These are phyloP conservation scores for Limnephilus lunatus DNA, from an alignment of 2,888 invertebrate species.

Conservation along the genomic window DNA sequence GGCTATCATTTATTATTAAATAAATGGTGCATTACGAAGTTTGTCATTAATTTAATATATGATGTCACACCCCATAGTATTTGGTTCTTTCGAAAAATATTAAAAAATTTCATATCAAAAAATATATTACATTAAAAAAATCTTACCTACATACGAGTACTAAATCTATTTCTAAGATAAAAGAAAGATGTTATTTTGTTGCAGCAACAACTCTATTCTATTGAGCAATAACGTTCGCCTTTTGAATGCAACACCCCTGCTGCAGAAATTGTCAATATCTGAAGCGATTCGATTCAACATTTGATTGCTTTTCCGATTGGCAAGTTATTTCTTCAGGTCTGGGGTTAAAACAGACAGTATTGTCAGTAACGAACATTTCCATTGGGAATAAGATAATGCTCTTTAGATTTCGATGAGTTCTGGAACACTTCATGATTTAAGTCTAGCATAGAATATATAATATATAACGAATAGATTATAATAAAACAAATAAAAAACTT, in stretches of 20 bases:
- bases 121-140: too few species aligned
- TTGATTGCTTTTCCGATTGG: background rate
- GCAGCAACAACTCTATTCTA: too few species aligned
- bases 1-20: too few species aligned
- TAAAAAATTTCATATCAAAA: too few species aligned
- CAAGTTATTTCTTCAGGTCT: background rate
- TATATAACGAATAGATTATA: too few species aligned
- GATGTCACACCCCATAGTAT: too few species aligned
- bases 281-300: background rate
- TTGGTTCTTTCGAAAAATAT: too few species aligned
- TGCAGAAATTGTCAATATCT: background rate
- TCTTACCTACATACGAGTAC: too few species aligned
- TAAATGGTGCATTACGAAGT: too few species aligned
- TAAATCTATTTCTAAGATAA: background rate
- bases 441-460: too few species aligned
- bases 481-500: too few species aligned
- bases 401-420: background rate
- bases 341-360: background rate
- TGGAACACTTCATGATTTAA: background rate
- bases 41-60: too few species aligned
- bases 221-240: background rate
- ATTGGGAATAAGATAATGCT: background rate
- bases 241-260: background rate
- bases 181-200: background rate
- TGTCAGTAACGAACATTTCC: background rate